Percentiles rank a stretch among this genome's conserved stretches.
These are phyloP conservation scores for Drosophila watanabei DNA, from an alignment of 1,140 invertebrate genomes.

Conservation along the genomic window DNA sequence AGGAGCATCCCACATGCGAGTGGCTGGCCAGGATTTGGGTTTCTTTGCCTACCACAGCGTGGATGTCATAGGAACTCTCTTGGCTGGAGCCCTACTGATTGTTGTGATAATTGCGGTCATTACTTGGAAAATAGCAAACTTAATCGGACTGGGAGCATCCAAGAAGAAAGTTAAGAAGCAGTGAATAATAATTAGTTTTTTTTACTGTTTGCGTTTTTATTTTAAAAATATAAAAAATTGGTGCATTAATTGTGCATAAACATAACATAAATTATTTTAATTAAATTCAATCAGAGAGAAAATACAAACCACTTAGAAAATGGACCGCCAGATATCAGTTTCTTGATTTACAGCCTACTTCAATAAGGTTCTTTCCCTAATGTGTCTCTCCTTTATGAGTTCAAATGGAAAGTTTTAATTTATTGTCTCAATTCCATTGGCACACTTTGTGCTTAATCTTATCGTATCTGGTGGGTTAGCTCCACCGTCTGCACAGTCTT, in stretches of 20 bases:
- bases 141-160: not conserved
- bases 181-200: too few species aligned
- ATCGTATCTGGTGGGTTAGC: not conserved
- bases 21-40: constrained; percentile 66
- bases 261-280: not conserved
- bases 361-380: constrained; percentile 8
- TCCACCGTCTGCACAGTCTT: not conserved
- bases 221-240: not conserved
- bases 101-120: not conserved
- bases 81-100: constrained; percentile 15
- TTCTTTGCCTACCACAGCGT: constrained; percentile 86
- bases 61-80: constrained; percentile 82
- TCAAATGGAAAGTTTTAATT: not conserved
- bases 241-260: not conserved
- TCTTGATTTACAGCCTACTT: constrained; percentile 15
- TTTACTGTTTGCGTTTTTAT: not conserved
- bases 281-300: not conserved
- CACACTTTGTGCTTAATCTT: constrained; percentile 5
- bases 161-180: not conserved
- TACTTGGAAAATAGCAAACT: constrained; percentile 7
- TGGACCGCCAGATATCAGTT: not conserved
- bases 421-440: not conserved
- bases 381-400: not conserved
- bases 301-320: not conserved
- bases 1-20: constrained; percentile 74